Conservation (phyloP, 2,888 invertebrate species). For the Callyntrura guangdongensis region DNA sequence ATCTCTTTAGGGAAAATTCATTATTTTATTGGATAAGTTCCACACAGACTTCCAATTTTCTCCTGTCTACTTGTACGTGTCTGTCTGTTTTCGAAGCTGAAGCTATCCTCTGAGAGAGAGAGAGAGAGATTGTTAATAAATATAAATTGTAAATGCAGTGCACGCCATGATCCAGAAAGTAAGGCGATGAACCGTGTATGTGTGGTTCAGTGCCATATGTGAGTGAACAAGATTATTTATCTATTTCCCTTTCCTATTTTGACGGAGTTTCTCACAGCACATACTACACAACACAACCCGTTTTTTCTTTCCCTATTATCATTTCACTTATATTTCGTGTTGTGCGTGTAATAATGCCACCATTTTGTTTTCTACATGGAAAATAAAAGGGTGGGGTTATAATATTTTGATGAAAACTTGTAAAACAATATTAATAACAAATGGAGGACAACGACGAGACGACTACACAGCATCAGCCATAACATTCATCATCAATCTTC, state of each 20-base stretch:
- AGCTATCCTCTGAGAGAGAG: too few species aligned
- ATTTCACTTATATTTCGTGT: too few species aligned
- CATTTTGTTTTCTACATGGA: not conserved
- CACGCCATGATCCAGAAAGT: not conserved
- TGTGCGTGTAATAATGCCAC: not conserved
- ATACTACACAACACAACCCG: constrained; percentile 7
- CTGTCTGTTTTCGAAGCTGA: too few species aligned
- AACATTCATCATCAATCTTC: constrained; percentile 3
- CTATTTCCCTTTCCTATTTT: constrained; percentile 33
- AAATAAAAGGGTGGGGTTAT: constrained; percentile 15
- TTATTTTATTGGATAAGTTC: constrained; percentile 39
- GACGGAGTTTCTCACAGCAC: not conserved
- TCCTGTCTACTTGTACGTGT: too few species aligned
- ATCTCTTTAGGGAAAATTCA: not conserved
- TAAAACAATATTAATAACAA: constrained; percentile 39
- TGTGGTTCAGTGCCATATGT: not conserved
- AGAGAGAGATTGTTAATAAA: too few species aligned
- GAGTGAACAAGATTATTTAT: constrained; percentile 51
- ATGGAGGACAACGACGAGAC: too few species aligned
- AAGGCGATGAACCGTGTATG: constrained; percentile 49
- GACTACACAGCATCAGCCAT: not conserved
- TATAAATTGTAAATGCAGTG: too few species aligned
- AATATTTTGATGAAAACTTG: constrained; percentile 41
- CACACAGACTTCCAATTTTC: constrained; percentile 31
- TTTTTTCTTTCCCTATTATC: too few species aligned